Conservation (phyloP, 2,113 vertebrate species). For the Amphilophus citrinellus region DNA sequence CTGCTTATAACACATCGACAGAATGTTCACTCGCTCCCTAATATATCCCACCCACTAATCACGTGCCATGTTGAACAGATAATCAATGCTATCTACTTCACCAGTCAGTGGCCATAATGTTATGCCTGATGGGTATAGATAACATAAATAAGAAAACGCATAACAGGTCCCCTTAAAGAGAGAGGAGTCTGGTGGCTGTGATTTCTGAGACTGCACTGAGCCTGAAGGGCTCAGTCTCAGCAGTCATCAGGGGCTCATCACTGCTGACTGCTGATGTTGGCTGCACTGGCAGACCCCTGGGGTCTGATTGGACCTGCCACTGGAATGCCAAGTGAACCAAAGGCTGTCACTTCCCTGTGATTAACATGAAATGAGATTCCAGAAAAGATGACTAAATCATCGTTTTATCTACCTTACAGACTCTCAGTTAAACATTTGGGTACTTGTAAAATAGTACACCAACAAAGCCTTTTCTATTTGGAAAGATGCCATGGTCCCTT, state of each 20-base stretch:
- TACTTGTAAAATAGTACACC: constrained; percentile 22
- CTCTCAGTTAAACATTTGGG: constrained; percentile 9
- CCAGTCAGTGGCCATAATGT: no score
- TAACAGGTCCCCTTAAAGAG: constrained; percentile 18
- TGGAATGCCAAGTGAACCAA: constrained; percentile 51
- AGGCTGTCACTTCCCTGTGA: constrained; percentile 34
- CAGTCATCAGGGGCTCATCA: constrained; percentile 61
- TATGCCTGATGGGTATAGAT: no score
- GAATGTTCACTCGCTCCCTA: no score
- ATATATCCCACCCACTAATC: no score
- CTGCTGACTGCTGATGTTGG: constrained; percentile 37
- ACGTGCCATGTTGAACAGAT: no score
- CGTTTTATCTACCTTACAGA: neutral
- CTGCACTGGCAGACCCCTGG: constrained; percentile 28
- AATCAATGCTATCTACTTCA: no score
- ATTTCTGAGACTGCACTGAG: constrained; percentile 54
- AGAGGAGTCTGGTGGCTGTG: constrained; percentile 48
- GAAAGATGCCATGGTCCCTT: constrained; percentile 40
- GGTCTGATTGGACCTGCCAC: constrained; percentile 56
- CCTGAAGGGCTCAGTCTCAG: constrained; percentile 46
- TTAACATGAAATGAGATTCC: constrained; percentile 17
- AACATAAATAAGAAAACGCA: neutral
- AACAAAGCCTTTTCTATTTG: constrained; percentile 48
- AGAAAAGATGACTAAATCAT: neutral
- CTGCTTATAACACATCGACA: no score